These are phyloP conservation scores for Syngnathus rostellatus DNA, from an alignment of 2,797 vertebrate species.

Conservation along the genomic window DNA sequence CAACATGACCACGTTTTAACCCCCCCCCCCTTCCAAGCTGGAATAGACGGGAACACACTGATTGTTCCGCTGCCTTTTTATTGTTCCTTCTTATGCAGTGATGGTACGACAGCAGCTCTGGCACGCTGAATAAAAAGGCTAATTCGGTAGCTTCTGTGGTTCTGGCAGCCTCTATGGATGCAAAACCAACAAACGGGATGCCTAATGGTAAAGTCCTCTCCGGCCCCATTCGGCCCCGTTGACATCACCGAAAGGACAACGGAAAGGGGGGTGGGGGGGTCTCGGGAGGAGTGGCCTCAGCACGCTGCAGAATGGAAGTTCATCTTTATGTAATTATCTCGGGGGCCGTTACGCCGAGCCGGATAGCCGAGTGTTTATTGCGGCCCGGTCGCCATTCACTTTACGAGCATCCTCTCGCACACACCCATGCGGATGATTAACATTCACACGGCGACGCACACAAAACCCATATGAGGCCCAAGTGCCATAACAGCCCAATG, in stretches of 20 bases:
- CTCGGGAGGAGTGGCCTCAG: neutral
- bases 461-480: slow-evolving; percentile 36
- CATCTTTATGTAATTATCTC: slow-evolving; percentile 65
- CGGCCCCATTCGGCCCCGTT: neutral
- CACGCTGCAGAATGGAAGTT: slow-evolving; percentile 36
- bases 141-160: neutral
- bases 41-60: neutral
- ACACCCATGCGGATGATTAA: slow-evolving; percentile 54
- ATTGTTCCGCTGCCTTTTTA: neutral
- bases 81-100: neutral
- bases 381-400: slow-evolving; percentile 23
- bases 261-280: neutral
- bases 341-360: slow-evolving; percentile 27
- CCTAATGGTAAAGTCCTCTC: neutral
- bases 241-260: neutral
- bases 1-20: neutral
- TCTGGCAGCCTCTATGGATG: neutral
- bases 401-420: slow-evolving; percentile 27
- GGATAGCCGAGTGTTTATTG: slow-evolving; percentile 37
- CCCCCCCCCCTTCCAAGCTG: neutral
- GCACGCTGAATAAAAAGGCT: neutral
- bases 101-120: neutral
- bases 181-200: neutral
- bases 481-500: slow-evolving; percentile 68
- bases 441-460: slow-evolving; percentile 51